Base-by-base conservation (phyloP, 2,113 vertebrate genomes). In the Nesogale talazaci region DNA sequence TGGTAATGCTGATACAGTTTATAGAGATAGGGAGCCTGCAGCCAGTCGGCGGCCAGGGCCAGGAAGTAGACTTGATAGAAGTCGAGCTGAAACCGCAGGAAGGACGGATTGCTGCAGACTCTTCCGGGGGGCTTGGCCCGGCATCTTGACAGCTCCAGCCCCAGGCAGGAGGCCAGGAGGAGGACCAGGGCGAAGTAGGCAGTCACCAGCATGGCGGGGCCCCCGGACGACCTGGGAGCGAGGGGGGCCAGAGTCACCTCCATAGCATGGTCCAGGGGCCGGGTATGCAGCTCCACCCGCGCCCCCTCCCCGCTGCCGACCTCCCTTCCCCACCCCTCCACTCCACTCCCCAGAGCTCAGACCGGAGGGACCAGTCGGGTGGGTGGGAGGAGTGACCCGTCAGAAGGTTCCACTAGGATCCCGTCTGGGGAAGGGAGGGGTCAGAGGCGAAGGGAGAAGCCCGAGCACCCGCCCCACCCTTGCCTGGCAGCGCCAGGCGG, bases 1-100 rank as follows among this genome's bases (percentile, higher is more conserved):
- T 98, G 98, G 96, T 99, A 99, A 97, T 99, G 99, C 70, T 98
- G 98, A 97, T 99, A 99, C 0, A 99, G 98, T 96, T 99, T 99
- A 97, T 99, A 99, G 78, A 99, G 98, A 96, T 99, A 99, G 23
- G 99, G 99, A 3, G 99, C 99, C 96, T 99, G 99, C 57, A 99
- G 98, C 99, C 99, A 99, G 97, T 99, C 99, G 9, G 99, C 98
- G 79, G 99, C 99, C 95, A 99, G 97, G 3, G 99, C 99, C 94
- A 99, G 95, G 65, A 99, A 98, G 95, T 99, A 99, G 46, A 98
- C 98, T 40, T 97, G 97, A 88, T 99, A 98, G 89, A 99, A 99
- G 78, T 98, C 96, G 6, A 94, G 95, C 89, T 99, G 99, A 96
- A 99, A 99, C 31, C 95, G 96, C 36, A 98, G 97, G 95, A 99